Conservation (phyloP, 1,140 invertebrate species). For the Drosophila santomea region DNA sequence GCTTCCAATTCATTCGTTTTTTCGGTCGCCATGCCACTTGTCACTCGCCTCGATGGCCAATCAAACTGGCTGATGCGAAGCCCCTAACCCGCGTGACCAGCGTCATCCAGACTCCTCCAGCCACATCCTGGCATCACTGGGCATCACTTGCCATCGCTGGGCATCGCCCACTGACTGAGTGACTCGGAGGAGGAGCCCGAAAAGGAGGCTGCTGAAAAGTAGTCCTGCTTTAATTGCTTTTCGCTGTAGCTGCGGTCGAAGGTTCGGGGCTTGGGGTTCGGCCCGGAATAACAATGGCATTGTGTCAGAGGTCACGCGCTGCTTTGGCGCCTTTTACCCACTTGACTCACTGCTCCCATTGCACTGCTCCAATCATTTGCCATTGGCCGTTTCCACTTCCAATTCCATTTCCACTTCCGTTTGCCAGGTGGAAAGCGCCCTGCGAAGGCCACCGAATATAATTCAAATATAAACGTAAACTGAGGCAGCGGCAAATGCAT, state of each 20-base stretch:
- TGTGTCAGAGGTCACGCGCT: slow-evolving; percentile 13
- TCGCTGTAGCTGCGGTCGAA: slow-evolving; percentile 68
- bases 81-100: neutral
- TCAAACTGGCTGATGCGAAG: slow-evolving; percentile 10
- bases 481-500: slow-evolving; percentile 55
- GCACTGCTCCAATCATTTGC: neutral
- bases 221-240: slow-evolving; percentile 75
- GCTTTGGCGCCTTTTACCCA: neutral
- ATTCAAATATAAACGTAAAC: slow-evolving; percentile 62
- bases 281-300: slow-evolving; percentile 3
- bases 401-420: neutral
- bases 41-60: slow-evolving; percentile 37
- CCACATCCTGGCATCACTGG: too few relatives aligned
- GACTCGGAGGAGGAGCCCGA: neutral
- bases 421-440: slow-evolving; percentile 40
- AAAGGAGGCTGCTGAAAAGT: slow-evolving; percentile 13
- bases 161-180: neutral
- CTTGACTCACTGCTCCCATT: neutral
- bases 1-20: slow-evolving; percentile 19
- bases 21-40: slow-evolving; percentile 17
- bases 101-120: too few relatives aligned
- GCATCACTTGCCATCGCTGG: too few relatives aligned
- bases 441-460: slow-evolving; percentile 12
- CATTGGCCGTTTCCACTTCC: neutral
- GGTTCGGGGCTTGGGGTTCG: too few relatives aligned